phyloP scores from a whole-genome alignment of 2,113 vertebrate genomes.

The Cariama cristata region DNA sequence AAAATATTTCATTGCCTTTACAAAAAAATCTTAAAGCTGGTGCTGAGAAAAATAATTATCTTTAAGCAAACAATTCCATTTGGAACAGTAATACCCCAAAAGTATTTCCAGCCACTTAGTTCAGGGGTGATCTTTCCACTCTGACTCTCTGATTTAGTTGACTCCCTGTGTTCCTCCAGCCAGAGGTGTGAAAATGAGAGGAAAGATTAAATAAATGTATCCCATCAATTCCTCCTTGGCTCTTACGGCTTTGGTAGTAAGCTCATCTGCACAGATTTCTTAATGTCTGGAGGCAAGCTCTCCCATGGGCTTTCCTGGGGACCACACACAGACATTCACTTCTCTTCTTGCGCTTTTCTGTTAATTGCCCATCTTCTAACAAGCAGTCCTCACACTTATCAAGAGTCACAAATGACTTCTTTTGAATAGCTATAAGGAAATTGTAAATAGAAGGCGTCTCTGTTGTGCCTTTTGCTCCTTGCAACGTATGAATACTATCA shows the following conservation, averaged over 20 bases:
- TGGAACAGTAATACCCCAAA: neutral
- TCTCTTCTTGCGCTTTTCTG: neutral
- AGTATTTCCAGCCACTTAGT: neutral
- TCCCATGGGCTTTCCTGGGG: slow-evolving; percentile 31
- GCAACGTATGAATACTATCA: neutral
- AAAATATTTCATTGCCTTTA: neutral
- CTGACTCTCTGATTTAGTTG: neutral
- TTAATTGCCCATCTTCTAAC: slow-evolving; percentile 48
- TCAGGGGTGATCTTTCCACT: neutral
- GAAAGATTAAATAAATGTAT: neutral
- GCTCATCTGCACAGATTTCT: slow-evolving; percentile 1
- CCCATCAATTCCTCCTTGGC: neutral
- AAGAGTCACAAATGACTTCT: neutral
- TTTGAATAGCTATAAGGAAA: neutral
- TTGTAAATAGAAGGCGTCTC: neutral
- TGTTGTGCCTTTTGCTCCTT: slow-evolving; percentile 34
- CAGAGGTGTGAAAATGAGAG: neutral
- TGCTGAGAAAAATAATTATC: neutral
- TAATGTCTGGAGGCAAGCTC: neutral
- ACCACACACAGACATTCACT: slow-evolving; percentile 51
- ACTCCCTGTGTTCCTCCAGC: neutral
- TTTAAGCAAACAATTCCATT: neutral
- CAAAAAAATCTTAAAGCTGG: neutral
- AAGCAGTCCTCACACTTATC: neutral
- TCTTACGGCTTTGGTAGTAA: neutral